Conservation (phyloP, 1,140 invertebrate genomes). For the Brachionus sp. region DNA sequence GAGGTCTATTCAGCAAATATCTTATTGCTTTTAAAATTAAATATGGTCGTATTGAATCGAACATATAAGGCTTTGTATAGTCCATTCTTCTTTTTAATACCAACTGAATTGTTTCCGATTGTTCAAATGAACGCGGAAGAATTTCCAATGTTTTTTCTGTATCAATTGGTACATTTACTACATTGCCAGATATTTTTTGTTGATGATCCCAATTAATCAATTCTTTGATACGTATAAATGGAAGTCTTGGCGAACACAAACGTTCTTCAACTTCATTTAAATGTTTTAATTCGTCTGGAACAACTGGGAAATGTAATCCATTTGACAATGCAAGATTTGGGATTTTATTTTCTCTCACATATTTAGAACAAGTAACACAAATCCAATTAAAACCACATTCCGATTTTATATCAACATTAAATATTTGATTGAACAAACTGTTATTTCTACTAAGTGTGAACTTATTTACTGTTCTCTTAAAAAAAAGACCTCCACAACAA, state of each 20-base stretch:
- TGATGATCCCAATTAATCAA: neutral
- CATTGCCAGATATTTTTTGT: neutral
- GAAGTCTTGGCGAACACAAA: neutral
- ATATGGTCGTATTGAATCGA: neutral
- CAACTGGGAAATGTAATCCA: neutral
- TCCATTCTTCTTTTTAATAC: neutral
- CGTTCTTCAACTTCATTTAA: neutral
- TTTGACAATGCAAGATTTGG: neutral
- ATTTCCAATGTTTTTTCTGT: neutral
- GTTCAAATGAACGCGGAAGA: neutral
- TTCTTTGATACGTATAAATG: neutral
- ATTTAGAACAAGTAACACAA: neutral
- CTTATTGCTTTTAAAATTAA: neutral
- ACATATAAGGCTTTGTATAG: neutral
- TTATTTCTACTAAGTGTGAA: neutral
- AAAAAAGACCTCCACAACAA: neutral
- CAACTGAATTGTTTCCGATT: neutral
- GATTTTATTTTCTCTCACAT: neutral
- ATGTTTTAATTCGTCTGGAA: neutral
- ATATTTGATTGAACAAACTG: neutral
- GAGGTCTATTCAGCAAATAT: neutral
- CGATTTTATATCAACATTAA: neutral
- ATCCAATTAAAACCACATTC: neutral
- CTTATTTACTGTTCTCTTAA: neutral
- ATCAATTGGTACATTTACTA: constrained; percentile 3